Base-by-base conservation (phyloP, 2,797 vertebrate species). In the Hydrocynus forskahlii region DNA sequence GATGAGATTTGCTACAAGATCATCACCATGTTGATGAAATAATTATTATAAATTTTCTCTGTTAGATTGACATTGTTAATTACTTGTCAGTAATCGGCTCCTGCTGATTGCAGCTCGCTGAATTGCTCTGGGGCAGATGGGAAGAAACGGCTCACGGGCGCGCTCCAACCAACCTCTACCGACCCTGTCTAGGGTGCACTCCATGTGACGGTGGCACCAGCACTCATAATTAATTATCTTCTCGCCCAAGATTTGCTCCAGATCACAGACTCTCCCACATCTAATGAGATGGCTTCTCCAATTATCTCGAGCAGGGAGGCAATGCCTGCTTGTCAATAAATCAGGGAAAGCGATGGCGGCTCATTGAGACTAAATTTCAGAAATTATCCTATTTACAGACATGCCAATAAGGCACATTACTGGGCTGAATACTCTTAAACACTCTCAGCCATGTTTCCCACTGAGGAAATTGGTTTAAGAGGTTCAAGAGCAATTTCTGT, bases 81-180 rank as follows among this genome's bases (percentile, higher is more conserved):
- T 97, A 95, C 93, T 94, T 95, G 93, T 91, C 93, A 87, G 94
- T 96, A 95, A 96, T 96, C 94, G 95, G 94, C 94, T 93, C 93
- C 94, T 93, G 92, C 93, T 95, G 95, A 96, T 94, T 95, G 94
- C 92, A 89, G 92, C 82, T 74, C 91, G 86, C 90, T 83, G 81
- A 81, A 78, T 55, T 12, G 52, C 50, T 74, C 38, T 71, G 23
- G 35, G 25, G 84, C 86, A 87, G 91, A 85, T 80, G 80, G 83
- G 86, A 91, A 83, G 82, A 87, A 87, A 78, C 81, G 64, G 82
- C 67, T 87, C 87, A 76, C 23, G 63, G 72, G 67, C 57, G 82
- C 75, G 80, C 79, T 86, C 48, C 83, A 72, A 62, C 66, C 86
- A 67, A 74, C 40, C 85, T 88, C 86, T 48, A 83, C 45, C 69